Conservation (phyloP, 1,140 invertebrate genomes). For the Thalassaphorura encarpata region DNA sequence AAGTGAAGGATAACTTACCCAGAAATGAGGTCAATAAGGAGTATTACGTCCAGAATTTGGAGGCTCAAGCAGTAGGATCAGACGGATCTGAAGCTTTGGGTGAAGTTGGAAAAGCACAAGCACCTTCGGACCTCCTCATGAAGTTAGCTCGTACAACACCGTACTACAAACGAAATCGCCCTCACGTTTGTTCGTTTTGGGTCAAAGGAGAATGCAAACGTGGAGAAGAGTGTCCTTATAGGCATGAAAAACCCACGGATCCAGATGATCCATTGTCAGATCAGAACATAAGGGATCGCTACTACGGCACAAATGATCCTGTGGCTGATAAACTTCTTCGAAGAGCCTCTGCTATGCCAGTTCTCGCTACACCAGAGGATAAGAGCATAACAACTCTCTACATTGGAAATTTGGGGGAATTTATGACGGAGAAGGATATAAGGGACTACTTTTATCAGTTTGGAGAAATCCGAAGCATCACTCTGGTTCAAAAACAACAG, state of each 20-base stretch:
- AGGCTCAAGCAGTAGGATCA: slow-evolving; percentile 54
- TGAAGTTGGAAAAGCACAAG: slow-evolving; percentile 42
- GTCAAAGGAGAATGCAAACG: slow-evolving; percentile 98
- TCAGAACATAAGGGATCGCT: slow-evolving; percentile 98
- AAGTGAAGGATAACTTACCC: slow-evolving; percentile 89
- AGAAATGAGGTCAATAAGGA: slow-evolving; percentile 98
- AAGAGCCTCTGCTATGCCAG: slow-evolving; percentile 85
- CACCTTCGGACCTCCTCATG: slow-evolving; percentile 69
- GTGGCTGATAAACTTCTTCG: slow-evolving; percentile 96
- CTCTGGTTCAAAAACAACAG: slow-evolving; percentile 82
- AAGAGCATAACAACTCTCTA: slow-evolving; percentile 93
- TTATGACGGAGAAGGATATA: slow-evolving; percentile 81
- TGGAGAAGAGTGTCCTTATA: slow-evolving; percentile 98
- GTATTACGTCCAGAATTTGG: slow-evolving; percentile 95
- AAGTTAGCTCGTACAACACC: slow-evolving; percentile 93
- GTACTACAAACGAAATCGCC: slow-evolving; percentile 96
- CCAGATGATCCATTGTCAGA: slow-evolving; percentile 98
- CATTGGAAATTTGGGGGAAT: slow-evolving; percentile 82
- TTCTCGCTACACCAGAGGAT: slow-evolving; percentile 89
- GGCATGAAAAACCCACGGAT: slow-evolving; percentile 98
- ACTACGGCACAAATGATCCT: slow-evolving; percentile 97
- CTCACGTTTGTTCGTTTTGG: slow-evolving; percentile 99
- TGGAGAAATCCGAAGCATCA: slow-evolving; percentile 93
- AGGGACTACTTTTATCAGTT: slow-evolving; percentile 95
- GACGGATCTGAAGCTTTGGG: slow-evolving; percentile 44